Conservation (phyloP, 2,113 vertebrate species). For the Rhynchomys soricoides region DNA sequence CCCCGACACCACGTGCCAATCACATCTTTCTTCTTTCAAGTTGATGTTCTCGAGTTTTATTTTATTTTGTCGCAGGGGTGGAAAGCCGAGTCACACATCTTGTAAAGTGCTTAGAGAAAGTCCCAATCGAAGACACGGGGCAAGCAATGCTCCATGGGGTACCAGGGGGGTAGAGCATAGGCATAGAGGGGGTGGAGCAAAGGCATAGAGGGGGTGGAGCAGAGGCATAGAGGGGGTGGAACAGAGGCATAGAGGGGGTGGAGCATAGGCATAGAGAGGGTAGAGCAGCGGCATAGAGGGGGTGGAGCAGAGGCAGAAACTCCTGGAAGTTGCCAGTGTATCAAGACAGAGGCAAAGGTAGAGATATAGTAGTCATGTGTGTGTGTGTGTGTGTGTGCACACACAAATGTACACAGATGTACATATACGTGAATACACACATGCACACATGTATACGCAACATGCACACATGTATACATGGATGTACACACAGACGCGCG, state of each 20-base stretch:
- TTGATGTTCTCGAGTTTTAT: not conserved
- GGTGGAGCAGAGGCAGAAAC: not conserved
- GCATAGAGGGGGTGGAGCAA: not conserved
- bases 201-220: not conserved
- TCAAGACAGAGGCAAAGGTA: not conserved
- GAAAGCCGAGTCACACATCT: not conserved
- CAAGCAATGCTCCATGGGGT: fast-evolving
- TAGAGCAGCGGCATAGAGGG: no score
- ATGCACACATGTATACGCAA: not conserved
- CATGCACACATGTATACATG: not conserved
- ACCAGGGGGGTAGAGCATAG: not conserved
- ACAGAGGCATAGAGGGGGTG: no score
- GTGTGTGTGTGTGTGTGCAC: fast-evolving
- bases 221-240: not conserved
- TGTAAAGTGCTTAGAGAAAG: not conserved
- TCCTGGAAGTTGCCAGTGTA: no score
- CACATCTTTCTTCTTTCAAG: not conserved
- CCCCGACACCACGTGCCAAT: not conserved
- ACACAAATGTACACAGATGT: not conserved
- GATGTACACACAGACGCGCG: not conserved
- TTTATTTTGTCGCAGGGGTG: no score
- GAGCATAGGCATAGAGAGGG: not conserved
- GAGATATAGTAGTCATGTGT: not conserved
- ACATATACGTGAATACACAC: not conserved
- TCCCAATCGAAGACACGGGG: not conserved